A percentile compares a stretch with the other conserved stretches of the same genome.
Evolutionary conservation across 2,888 invertebrate species (phyloP).

Genomic region (Spilarctia lutea): DNA sequence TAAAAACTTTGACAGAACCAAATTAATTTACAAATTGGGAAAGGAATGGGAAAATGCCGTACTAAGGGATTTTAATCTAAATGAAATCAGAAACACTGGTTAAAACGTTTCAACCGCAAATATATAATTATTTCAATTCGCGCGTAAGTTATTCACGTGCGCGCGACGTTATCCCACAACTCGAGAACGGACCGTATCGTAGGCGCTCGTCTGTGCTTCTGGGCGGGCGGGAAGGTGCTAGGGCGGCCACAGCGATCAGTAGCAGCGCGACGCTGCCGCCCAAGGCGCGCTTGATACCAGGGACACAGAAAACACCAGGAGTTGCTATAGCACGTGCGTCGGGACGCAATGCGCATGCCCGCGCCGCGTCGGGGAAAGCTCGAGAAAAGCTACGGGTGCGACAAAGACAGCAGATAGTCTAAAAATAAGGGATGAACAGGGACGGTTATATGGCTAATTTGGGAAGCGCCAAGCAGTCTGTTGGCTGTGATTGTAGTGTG

Average conservation of each 20-base stretch:
- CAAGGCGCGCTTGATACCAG: constrained; percentile 86
- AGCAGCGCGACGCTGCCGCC: constrained; percentile 83
- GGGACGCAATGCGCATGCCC: constrained; percentile 79
- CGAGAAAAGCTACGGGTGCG: constrained; percentile 69
- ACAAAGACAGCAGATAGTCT: constrained; percentile 65
- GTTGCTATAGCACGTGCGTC: constrained; percentile 74
- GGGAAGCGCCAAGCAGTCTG: constrained; percentile 85
- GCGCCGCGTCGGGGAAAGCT: constrained; percentile 68
- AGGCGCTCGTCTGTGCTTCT: constrained; percentile 79
- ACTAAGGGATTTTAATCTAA: constrained; percentile 27
- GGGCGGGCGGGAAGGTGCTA: constrained; percentile 76
- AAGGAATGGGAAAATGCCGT: constrained; percentile 22
- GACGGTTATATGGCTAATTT: constrained; percentile 71
- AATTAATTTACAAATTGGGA: constrained; percentile 35
- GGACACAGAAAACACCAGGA: constrained; percentile 69
- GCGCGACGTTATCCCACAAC: constrained; percentile 63
- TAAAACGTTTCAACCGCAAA: constrained; percentile 52
- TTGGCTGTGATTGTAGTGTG: constrained; percentile 58
- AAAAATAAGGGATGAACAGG: constrained; percentile 74
- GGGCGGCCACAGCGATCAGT: constrained; percentile 80
- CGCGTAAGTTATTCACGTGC: constrained; percentile 74
- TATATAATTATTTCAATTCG: constrained; percentile 54
- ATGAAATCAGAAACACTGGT: constrained; percentile 42
- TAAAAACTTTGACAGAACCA: constrained; percentile 44
- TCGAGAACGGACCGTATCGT: constrained; percentile 76